These are phyloP conservation scores for Pseudochromis fuscus DNA, from an alignment of 2,797 vertebrate genomes.

Conservation along the genomic window DNA sequence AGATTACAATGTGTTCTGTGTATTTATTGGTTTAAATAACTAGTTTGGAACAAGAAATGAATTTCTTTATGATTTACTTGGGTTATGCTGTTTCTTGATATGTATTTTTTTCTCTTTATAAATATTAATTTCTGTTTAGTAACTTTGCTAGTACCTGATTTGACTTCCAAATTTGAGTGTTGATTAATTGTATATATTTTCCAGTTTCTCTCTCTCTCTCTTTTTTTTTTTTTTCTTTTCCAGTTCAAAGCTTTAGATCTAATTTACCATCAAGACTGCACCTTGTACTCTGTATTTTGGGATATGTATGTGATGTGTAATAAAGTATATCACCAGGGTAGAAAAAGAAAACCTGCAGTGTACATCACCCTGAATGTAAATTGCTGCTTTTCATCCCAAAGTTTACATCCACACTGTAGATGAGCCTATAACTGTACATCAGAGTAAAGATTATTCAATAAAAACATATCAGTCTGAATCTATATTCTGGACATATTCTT, in stretches of 20 bases:
- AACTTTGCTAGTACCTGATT: neutral
- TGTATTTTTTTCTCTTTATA: neutral
- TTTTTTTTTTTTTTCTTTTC: conserved; percentile 1
- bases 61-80: neutral
- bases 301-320: conserved; percentile 5
- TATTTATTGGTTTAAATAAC: conserved; percentile 19
- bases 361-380: conserved; percentile 36
- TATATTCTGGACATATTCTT: conserved; percentile 4
- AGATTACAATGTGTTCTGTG: neutral
- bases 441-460: conserved; percentile 30
- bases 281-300: neutral
- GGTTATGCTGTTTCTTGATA: neutral
- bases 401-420: neutral
- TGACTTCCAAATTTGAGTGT: neutral
- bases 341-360: conserved; percentile 1
- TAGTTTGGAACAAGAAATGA: neutral
- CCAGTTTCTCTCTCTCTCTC: neutral
- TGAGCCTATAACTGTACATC: conserved; percentile 18
- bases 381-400: conserved; percentile 28
- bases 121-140: neutral
- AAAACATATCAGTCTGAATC: conserved; percentile 36
- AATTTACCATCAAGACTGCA: neutral
- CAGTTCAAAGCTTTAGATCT: neutral
- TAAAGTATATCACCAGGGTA: neutral
- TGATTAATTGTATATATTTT: neutral